Evolutionary conservation across 2,888 invertebrate species (phyloP), one percentile per base, ranked within the genome.

Genomic region (Lasioglossum morio): DNA sequence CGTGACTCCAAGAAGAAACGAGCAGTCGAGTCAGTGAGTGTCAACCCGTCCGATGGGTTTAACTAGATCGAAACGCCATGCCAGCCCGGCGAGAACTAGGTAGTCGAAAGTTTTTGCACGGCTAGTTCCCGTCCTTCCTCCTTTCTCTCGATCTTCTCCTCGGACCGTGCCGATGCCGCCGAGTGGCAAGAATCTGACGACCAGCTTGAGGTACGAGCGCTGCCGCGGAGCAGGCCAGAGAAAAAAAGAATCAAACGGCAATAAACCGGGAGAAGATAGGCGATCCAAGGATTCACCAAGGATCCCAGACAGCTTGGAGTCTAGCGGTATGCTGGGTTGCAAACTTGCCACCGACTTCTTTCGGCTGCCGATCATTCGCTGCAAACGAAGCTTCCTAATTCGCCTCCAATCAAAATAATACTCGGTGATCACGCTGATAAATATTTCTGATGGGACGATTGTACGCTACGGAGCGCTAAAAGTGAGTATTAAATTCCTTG

Each of bases 231-330:
- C 79, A 77, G 69, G 75, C 73, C 66, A 74, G 77, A 82, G 73
- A 48, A 84, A 89, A 88, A 89, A 89, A 85, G 82, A 78, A 85
- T 74, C 72, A 77, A 85, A 80, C 88, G 89, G 86, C 88, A 86
- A 92, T 92, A 90, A 90, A 89, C 84, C 85, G 81, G 85, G 90
- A 84, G 89, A 88, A 90, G 92, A 90, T 90, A 88, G 92, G 87
- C 91, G 90, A 91, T 89, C 90, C 90, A 77, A 91, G 90, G 92
- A 89, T 92, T 90, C 91, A 89, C 92, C 92, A 90, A 91, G 90
- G 91, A 91, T 91, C 88, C 94, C 94, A 94, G 94, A 94, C 94
- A 94, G 94, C 94, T 94, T 94, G 94, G 94, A 93, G 94, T 93
- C 93, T 90, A 84, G 87, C 81, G 87, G 89, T 77, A 74, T 83